Evolutionary conservation across 1,140 invertebrate species (phyloP).

Genomic region (Meloidogyne hapla): DNA sequence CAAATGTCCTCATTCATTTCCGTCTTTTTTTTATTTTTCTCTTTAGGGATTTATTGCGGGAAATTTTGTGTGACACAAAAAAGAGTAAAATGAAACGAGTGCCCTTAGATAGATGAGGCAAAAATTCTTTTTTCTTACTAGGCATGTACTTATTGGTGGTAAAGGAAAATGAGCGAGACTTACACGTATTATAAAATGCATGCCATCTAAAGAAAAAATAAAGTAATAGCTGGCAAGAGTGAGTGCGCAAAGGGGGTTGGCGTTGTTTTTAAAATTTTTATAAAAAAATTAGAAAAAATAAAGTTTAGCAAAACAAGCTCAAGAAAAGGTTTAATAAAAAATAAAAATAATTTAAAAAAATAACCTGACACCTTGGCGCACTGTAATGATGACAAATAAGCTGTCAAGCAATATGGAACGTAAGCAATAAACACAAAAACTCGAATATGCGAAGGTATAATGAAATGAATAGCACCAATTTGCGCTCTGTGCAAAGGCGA

Average conservation of each 20-base stretch:
- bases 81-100: neutral
- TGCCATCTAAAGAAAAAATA: neutral
- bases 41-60: neutral
- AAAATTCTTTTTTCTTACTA: neutral
- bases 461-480: too few species aligned
- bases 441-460: too few species aligned
- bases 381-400: too few species aligned
- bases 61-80: neutral
- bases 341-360: too few species aligned
- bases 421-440: too few species aligned
- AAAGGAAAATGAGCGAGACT: neutral
- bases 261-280: too few species aligned
- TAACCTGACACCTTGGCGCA: too few species aligned
- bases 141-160: neutral
- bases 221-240: neutral
- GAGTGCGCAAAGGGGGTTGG: too few species aligned
- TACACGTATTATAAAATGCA: neutral
- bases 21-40: neutral
- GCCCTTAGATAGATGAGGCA: neutral
- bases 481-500: too few species aligned
- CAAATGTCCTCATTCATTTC: neutral
- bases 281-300: neutral
- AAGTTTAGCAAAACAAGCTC: too few species aligned
- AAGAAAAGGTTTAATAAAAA: too few species aligned
- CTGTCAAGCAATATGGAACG: too few species aligned